Evolutionary conservation across 2,113 vertebrate genomes (phyloP), one percentile per base, ranked within the genome.

Genomic region (Pelusios castaneus): DNA sequence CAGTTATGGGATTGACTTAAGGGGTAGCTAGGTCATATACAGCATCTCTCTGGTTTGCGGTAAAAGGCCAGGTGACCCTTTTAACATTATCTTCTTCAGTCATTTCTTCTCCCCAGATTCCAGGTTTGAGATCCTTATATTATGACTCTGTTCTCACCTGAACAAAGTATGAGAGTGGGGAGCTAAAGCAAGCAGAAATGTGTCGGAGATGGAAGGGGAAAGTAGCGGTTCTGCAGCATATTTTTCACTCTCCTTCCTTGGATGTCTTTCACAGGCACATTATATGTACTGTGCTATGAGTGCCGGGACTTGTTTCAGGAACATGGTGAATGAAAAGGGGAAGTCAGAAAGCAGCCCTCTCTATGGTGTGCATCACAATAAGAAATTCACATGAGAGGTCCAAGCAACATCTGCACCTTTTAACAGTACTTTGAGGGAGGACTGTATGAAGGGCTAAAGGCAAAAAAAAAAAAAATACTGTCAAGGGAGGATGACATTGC

Each of bases 21-120:
- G 5, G 16, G 60, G n/a, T 19, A 38, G 34, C 34, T 17, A 17
- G 16, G 51, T 4, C 34, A 70, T 8, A 70, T 70, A 38, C 8
- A 38, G 17, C 63, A 38, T 70, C n/a, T 8, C 34, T 21, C 17
- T 22, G 63, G 9, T 17, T 38, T 70, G 17, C n/a, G 63, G 63
- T 67, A 70, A 38, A 70, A 70, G n/a, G 34, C 19, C 8, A 38
- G 34, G 34, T 95, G 87, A 91, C 96, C 88, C 87, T 82, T 93
- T 91, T 86, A 95, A 94, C 92, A 93, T 95, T 97, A 95, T 97
- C 95, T 94, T 87, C 84, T 96, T 95, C 8, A 70, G 63, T 70
- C 19, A n/a, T 34, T n/a, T 67, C 31, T n/a, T 92, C 95, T 94
- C 83, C 73, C 77, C 67, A 93, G 92, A 93, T 86, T 95, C 83